These are phyloP conservation scores for Dichetophora obliterata DNA, from an alignment of 2,888 invertebrate genomes.

Conservation along the genomic window DNA sequence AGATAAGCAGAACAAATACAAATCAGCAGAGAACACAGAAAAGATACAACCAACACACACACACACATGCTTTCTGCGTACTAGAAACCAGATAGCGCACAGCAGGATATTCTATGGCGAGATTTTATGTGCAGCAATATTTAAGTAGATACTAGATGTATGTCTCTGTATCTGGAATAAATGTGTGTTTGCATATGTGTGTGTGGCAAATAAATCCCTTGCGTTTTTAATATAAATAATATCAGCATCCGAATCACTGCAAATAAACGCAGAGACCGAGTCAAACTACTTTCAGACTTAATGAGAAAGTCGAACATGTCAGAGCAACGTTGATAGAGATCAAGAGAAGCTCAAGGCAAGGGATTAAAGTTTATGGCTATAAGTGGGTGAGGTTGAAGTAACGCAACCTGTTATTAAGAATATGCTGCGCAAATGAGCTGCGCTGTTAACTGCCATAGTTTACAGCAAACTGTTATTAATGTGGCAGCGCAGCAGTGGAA, in stretches of 20 bases:
- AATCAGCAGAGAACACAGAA: background rate
- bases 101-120: slow-evolving; percentile 10
- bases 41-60: background rate
- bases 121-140: background rate
- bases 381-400: background rate
- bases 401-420: background rate
- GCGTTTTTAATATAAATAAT: slow-evolving; percentile 25
- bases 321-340: slow-evolving; percentile 15
- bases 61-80: background rate
- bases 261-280: background rate
- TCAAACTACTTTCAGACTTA: background rate
- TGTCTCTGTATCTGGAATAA: background rate
- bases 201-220: slow-evolving; percentile 6
- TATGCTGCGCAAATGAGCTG: background rate
- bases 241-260: background rate
- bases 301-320: slow-evolving; percentile 15
- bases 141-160: too few relatives aligned
- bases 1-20: background rate
- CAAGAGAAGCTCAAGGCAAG: background rate
- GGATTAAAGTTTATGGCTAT: background rate
- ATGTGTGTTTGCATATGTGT: background rate
- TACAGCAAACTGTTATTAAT: background rate
- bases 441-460: background rate
- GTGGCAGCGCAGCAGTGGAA: too few relatives aligned
- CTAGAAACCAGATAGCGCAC: background rate